These are phyloP conservation scores for Drosophila limbata DNA, from an alignment of 2,888 invertebrate species.

Conservation along the genomic window DNA sequence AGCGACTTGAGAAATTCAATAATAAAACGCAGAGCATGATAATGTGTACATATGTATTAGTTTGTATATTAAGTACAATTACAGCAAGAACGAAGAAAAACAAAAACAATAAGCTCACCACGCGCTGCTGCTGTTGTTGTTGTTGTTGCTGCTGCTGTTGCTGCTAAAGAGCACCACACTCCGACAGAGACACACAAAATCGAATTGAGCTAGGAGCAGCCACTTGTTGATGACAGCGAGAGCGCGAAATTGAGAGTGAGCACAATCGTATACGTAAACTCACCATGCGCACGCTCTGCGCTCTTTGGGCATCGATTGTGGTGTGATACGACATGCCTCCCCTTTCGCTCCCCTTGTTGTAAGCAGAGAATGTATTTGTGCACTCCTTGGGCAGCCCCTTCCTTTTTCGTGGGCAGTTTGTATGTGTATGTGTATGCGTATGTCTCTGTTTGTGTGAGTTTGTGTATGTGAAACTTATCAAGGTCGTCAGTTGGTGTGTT, in stretches of 20 bases:
- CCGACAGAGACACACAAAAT: slow-evolving; percentile 53
- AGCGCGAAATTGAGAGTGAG: slow-evolving; percentile 7
- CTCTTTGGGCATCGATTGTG: slow-evolving; percentile 60
- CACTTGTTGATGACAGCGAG: slow-evolving; percentile 72
- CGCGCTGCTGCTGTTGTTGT: slow-evolving; percentile 44
- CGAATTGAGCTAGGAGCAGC: slow-evolving; percentile 68
- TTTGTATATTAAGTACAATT: slow-evolving; percentile 45
- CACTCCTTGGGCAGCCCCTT: slow-evolving; percentile 59
- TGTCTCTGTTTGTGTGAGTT: slow-evolving; percentile 14
- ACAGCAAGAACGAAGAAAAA: slow-evolving; percentile 19
- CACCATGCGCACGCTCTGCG: slow-evolving; percentile 52
- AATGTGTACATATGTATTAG: slow-evolving; percentile 44
- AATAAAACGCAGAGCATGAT: slow-evolving; percentile 70
- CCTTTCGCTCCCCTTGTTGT: slow-evolving; percentile 24
- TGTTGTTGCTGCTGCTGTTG: slow-evolving; percentile 38
- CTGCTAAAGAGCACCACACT: slow-evolving; percentile 63
- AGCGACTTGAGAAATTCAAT: slow-evolving; percentile 72
- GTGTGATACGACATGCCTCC: slow-evolving; percentile 44
- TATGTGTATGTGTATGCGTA: slow-evolving; percentile 22
- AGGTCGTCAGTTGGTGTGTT: slow-evolving; percentile 82
- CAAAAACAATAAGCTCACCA: slow-evolving; percentile 62
- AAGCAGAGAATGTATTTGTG: slow-evolving; percentile 35
- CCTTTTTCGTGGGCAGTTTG: slow-evolving; percentile 59
- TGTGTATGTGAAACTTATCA: slow-evolving; percentile 79
- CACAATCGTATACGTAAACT: slow-evolving; percentile 35